Evolutionary conservation across 1,140 invertebrate species (phyloP).

Genomic region (Cherax quadricarinatus): DNA sequence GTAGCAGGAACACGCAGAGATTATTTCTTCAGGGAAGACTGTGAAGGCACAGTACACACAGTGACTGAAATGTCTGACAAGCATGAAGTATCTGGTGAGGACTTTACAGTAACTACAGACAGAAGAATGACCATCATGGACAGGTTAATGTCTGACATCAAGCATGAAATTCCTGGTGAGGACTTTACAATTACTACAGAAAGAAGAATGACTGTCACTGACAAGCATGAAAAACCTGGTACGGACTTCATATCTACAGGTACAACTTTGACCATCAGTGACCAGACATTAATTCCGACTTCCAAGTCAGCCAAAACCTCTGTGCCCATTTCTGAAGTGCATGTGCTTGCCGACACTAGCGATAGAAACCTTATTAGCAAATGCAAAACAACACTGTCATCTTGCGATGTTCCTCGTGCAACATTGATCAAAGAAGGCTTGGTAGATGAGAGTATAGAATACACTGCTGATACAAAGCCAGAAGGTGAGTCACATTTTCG

Average conservation of each 20-base stretch:
- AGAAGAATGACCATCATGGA: too few species aligned
- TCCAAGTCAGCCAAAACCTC: background rate
- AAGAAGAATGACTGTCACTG: background rate
- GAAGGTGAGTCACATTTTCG: background rate
- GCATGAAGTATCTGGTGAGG: too few species aligned
- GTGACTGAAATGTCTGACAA: too few species aligned
- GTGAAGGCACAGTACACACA: too few species aligned
- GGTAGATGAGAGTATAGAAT: background rate
- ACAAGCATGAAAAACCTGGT: too few species aligned
- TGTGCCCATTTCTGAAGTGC: background rate
- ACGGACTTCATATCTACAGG: too few species aligned
- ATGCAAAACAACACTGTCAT: background rate
- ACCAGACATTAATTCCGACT: background rate
- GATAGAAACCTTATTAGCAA: background rate
- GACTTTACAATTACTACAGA: background rate
- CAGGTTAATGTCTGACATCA: background rate
- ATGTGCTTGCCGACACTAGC: background rate
- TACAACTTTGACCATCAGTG: background rate
- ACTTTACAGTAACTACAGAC: too few species aligned
- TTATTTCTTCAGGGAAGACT: too few species aligned
- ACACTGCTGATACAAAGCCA: background rate
- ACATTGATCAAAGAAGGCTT: constrained; percentile 29
- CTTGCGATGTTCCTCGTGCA: constrained; percentile 47
- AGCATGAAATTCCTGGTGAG: background rate
- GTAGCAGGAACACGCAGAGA: background rate